These are phyloP conservation scores for Timandra comae DNA, from an alignment of 2,888 invertebrate species.

Conservation along the genomic window DNA sequence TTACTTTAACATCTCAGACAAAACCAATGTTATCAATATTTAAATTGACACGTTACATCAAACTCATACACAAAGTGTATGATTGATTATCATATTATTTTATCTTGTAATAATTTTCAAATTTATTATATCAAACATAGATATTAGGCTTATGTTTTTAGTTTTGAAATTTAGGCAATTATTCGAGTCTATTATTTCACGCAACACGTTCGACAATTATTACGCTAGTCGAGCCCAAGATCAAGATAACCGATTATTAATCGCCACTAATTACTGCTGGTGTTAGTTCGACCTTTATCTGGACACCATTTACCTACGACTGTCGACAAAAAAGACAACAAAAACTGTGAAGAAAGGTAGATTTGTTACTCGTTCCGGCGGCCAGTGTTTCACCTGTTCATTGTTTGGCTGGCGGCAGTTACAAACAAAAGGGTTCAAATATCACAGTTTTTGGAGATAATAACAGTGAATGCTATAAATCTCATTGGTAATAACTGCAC, in stretches of 20 bases:
- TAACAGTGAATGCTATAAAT: conserved; percentile 62
- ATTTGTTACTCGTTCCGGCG: conserved; percentile 47
- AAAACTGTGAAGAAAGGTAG: conserved; percentile 71
- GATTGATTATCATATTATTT: conserved; percentile 36
- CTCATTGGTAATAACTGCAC: conserved; percentile 69
- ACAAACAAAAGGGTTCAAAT: conserved; percentile 70
- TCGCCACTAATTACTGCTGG: conserved; percentile 76
- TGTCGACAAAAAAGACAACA: conserved; percentile 55
- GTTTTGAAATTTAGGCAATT: conserved; percentile 13
- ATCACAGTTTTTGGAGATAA: conserved; percentile 72
- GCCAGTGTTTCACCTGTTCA: conserved; percentile 65
- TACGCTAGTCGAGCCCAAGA: conserved; percentile 52
- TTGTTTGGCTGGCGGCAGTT: conserved; percentile 67
- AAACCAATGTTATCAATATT: conserved; percentile 43
- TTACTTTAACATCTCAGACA: conserved; percentile 29
- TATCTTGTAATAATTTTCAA: conserved; percentile 9
- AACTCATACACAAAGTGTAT: conserved; percentile 36
- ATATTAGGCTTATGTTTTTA: not conserved
- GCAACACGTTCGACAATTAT: conserved; percentile 50
- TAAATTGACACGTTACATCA: conserved; percentile 50
- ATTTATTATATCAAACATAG: too few relatives aligned
- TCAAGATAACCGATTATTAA: conserved; percentile 76
- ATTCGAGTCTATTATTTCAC: conserved; percentile 15
- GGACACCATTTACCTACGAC: conserved; percentile 66
- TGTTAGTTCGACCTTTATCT: conserved; percentile 74